phyloP scores from a whole-genome alignment of 53 echinoderm and acorn worm species.

The Crossaster papposus region DNA sequence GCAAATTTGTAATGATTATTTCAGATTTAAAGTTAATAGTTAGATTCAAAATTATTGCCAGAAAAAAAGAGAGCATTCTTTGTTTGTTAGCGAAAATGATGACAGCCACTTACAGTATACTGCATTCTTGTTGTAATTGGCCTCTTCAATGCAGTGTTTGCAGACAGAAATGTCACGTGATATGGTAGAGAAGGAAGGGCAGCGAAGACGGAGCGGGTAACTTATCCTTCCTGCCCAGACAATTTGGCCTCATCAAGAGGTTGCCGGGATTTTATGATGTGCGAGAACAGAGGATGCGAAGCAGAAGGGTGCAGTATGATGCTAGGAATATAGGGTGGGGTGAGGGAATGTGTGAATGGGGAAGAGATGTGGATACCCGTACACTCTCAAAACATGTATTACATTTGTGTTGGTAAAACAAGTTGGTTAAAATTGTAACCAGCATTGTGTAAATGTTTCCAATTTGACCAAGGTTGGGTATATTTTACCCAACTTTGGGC shows the following conservation, averaged over 20 bases:
- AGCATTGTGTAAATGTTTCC: too few relatives aligned
- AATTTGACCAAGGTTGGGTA: too few relatives aligned
- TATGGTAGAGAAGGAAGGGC: background rate
- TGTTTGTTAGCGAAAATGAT: too few relatives aligned
- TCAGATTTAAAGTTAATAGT: too few relatives aligned
- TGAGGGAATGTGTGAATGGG: background rate
- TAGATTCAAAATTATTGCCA: too few relatives aligned
- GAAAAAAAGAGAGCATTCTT: too few relatives aligned
- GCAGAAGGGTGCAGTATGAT: background rate
- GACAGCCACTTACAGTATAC: background rate
- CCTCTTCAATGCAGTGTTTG: background rate
- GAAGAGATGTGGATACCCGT: too few relatives aligned
- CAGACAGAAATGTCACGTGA: background rate
- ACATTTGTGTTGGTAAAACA: too few relatives aligned
- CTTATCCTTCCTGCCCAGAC: background rate
- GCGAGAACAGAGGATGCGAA: background rate
- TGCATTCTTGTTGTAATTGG: background rate
- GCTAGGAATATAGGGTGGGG: background rate
- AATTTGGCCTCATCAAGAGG: constrained; percentile 18
- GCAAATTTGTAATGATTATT: too few relatives aligned
- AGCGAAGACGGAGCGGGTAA: background rate
- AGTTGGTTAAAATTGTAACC: too few relatives aligned
- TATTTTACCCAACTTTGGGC: too few relatives aligned
- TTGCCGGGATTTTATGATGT: background rate
- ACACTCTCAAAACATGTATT: too few relatives aligned